Base-by-base conservation (phyloP, 1,140 invertebrate species). In the Panagrolaimus sp. region DNA sequence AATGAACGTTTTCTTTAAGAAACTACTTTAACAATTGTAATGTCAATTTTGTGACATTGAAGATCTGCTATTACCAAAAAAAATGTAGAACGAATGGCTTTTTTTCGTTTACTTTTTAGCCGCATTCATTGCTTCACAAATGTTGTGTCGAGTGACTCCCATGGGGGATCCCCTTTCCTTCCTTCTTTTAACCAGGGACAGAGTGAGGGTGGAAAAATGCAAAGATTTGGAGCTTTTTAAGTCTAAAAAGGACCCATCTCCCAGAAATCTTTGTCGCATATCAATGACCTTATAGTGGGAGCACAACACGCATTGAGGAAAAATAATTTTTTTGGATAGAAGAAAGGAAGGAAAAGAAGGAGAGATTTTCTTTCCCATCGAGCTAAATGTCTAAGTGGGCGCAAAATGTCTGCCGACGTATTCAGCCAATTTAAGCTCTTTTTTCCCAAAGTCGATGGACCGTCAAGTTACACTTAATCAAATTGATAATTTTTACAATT, bases 91-190 rank as follows among this genome's bases (percentile, higher is more conserved):
- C 32, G 32, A 38, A 38, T 38, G 32, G 32, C 32, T 38, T 38
- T 38, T 38, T 38, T 38, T 38, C 32, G 32, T 38, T 38, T 38
- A 38, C 32, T 38, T 38, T 38, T 38, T 38, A 38, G 32, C 32
- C 32, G 52, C 52, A 58, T 58, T 58, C 52, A 58, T 58, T 58
- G 52, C 52, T 28, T 5, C 21, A 14, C 52, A n/a, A 58, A 58
- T 58, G 52, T 58, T 58, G 52, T 58, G 52, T 28, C 52, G 52
- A 58, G n/a, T 21, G 52, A 58, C 21, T 26, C 52, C 28, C 52
- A 21, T 28, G 21, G 52, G 52, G 52, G 17, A 52, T 52, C 48
- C n/a, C n/a, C n/a, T n/a, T 24, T 24, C 48, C 48, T n/a, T 38
- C 32, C 32, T 38, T 2, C 32, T 38, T n/a, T 38, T 38, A 38